Conservation (phyloP, 1,140 invertebrate species). For the Meloidogyne chitwoodi region DNA sequence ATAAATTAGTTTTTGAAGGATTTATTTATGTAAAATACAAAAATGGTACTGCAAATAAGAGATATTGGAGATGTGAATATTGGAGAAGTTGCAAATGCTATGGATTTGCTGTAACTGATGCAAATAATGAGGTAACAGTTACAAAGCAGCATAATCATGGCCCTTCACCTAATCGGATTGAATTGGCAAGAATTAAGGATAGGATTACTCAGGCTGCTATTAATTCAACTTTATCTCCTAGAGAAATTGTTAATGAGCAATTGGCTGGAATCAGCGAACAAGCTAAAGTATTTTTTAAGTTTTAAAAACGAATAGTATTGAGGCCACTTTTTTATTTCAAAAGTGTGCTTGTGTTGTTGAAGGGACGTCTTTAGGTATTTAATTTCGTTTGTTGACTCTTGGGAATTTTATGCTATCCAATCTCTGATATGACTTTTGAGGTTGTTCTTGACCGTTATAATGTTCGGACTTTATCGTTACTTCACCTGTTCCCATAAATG, state of each 20-base stretch:
- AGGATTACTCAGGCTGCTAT: not conserved
- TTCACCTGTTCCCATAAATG: too few species aligned
- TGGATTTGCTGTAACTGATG: not conserved
- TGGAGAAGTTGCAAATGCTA: not conserved
- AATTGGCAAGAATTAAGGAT: not conserved
- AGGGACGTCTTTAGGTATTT: too few species aligned
- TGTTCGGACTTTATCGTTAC: too few species aligned
- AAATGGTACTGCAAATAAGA: not conserved
- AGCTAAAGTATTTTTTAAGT: not conserved
- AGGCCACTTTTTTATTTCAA: too few species aligned
- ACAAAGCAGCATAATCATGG: not conserved
- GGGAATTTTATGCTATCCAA: too few species aligned
- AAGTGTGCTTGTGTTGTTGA: too few species aligned
- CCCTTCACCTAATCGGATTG: not conserved
- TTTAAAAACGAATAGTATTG: too few species aligned
- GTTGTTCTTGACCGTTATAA: too few species aligned
- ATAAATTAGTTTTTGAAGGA: not conserved
- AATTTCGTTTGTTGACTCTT: too few species aligned
- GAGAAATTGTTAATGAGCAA: slow-evolving; percentile 2
- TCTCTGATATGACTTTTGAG: too few species aligned
- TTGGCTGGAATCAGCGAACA: slow-evolving; percentile 5
- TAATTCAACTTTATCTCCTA: not conserved
- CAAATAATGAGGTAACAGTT: not conserved
- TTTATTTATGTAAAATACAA: not conserved
- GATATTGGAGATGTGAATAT: slow-evolving; percentile 9